Conservation (phyloP, 2,888 invertebrate species). For the Drosophila mimetica region DNA sequence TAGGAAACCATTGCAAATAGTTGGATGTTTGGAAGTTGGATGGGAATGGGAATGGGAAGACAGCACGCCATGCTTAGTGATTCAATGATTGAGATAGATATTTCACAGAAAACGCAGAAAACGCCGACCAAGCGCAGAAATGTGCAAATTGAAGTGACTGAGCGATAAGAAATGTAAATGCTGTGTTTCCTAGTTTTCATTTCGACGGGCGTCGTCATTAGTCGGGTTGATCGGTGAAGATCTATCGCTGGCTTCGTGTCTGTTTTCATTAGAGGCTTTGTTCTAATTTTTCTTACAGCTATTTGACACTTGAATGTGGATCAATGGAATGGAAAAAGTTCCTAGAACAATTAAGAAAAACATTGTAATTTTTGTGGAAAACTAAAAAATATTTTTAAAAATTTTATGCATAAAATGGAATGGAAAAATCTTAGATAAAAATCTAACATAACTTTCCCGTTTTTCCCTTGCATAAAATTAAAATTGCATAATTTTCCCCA, state of each 20-base stretch:
- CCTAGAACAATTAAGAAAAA: neutral
- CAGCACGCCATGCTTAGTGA: conserved; percentile 57
- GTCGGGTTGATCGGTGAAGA: conserved; percentile 27
- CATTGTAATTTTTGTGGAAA: neutral
- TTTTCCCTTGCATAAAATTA: neutral
- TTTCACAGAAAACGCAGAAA: conserved; percentile 64
- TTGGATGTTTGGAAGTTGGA: conserved; percentile 25
- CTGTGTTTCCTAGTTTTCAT: neutral
- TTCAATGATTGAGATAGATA: conserved; percentile 27
- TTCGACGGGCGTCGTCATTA: conserved; percentile 31
- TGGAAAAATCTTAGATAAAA: no score
- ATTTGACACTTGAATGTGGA: conserved; percentile 31
- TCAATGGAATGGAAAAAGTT: conserved; percentile 22
- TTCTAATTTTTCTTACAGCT: conserved; percentile 52
- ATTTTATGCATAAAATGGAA: no score
- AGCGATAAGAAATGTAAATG: conserved; percentile 69
- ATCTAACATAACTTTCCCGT: neutral
- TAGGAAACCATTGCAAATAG: conserved; percentile 66
- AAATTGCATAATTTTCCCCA: conserved; percentile 25
- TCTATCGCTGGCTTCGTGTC: conserved; percentile 35
- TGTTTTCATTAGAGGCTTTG: conserved; percentile 58
- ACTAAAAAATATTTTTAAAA: neutral
- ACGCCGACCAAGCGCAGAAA: conserved; percentile 53
- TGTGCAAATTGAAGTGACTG: conserved; percentile 68
- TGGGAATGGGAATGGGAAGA: conserved; percentile 62